Evolutionary conservation across 2,888 invertebrate species (phyloP).

Genomic region (Parnassius orleans): DNA sequence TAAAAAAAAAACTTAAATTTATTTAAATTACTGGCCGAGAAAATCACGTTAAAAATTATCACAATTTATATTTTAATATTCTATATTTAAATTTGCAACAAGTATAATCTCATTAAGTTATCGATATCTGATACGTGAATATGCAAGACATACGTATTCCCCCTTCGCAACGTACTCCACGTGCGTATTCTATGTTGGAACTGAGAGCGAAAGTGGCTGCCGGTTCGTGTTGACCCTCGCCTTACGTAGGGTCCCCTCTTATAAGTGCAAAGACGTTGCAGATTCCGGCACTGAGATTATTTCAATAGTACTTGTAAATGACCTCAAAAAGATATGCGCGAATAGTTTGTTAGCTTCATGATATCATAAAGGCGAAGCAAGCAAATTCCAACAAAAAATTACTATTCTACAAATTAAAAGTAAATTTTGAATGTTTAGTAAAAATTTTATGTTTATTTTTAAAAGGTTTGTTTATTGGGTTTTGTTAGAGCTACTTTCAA

Average conservation of each 20-base stretch:
- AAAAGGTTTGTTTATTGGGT: too few relatives aligned
- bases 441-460: too few relatives aligned
- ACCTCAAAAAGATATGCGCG: slow-evolving; percentile 13
- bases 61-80: background rate
- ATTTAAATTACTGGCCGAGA: background rate
- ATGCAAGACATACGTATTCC: background rate
- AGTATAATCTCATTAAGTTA: background rate
- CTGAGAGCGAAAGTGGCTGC: slow-evolving; percentile 69
- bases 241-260: slow-evolving; percentile 35
- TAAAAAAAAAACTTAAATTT: background rate
- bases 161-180: slow-evolving; percentile 45
- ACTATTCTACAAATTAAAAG: too few relatives aligned
- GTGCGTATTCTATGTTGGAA: slow-evolving; percentile 50
- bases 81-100: too few relatives aligned
- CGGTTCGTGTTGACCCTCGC: slow-evolving; percentile 41
- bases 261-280: slow-evolving; percentile 32
- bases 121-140: background rate
- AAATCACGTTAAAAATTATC: background rate
- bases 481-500: too few relatives aligned
- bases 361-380: too few relatives aligned
- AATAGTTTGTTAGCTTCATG: background rate
- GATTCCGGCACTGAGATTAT: slow-evolving; percentile 22
- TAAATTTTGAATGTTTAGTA: too few relatives aligned
- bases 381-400: too few relatives aligned
- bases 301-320: slow-evolving; percentile 7